Base-by-base conservation (phyloP, 2,113 vertebrate species). In the Pachyramphus minor region DNA sequence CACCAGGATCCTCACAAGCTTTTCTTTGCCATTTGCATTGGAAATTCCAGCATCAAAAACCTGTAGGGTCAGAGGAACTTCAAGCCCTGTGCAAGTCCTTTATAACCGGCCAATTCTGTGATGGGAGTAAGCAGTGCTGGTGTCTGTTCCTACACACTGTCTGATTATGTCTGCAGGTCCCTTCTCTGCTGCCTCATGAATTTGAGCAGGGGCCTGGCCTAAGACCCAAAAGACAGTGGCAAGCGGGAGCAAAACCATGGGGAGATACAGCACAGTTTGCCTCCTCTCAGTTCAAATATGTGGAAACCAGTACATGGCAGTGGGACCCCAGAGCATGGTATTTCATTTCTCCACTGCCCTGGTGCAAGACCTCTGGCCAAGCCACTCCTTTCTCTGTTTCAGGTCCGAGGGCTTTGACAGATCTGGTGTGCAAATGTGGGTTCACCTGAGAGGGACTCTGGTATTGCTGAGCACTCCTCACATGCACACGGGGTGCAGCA, bases 401-500 rank as follows among this genome's bases (percentile, higher is more conserved):
- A 72, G 5, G 35, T 68, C 45, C 1, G 1, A 84, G 28, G 25
- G 42, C 8, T 90, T 78, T 82, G 20, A 23, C 66, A 64, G 27
- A 10, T 22, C 22, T 44, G 16, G 8, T 2, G 1, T 23, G 6
- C 9, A 69, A 58, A 17, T 0, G 0, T 1, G 1, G 33, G 27
- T n/a, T 91, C 35, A 20, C 9, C 68, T 64, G 55, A 53, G 22
- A 59, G 72, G 14, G 35, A 33, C 27, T 56, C n/a, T 3, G 15
- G 14, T 45, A 24, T 35, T 81, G 35, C 39, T 87, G 25, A 33
- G 8, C 21, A 16, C 14, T 11, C 8, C 25, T 64, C 31, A 17
- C 47, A 42, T 25, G 37, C 21, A 30, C 68, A 52, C 0, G 0
- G 28, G 16, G 5, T 66, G 41, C 27, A 89, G 37, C 67, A 27